phyloP scores from a whole-genome alignment of 2,888 invertebrate species.

The Eueremaeus valkanovi region DNA sequence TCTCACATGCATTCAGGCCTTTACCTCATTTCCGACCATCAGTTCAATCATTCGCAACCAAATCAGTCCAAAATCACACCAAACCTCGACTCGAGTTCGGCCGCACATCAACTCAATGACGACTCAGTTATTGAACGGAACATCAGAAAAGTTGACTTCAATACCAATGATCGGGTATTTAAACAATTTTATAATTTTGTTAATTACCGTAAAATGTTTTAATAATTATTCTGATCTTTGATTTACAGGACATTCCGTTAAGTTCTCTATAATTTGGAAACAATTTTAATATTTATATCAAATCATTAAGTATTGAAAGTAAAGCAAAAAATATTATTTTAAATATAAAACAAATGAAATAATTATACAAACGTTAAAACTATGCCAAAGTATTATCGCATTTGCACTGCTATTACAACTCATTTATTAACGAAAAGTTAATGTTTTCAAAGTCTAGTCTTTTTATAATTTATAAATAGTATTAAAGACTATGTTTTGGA shows the following conservation, averaged over 20 bases:
- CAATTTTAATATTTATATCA: background rate
- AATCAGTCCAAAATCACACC: conserved; percentile 2
- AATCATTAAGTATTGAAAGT: background rate
- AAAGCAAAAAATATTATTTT: background rate
- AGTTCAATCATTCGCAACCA: background rate
- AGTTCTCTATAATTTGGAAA: conserved; percentile 29
- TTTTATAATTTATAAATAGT: conserved; percentile 14
- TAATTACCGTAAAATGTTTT: too few species aligned
- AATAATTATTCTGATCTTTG: too few species aligned
- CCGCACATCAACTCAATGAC: conserved; percentile 39
- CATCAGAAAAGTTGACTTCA: conserved; percentile 46
- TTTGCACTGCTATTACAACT: background rate
- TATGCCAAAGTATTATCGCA: conserved; percentile 30
- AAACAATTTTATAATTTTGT: background rate
- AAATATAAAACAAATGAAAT: background rate
- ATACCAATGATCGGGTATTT: conserved; percentile 45
- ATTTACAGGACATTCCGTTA: conserved; percentile 36
- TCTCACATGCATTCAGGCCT: conserved; percentile 3
- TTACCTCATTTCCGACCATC: conserved; percentile 19
- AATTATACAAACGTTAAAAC: background rate
- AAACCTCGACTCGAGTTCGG: conserved; percentile 3
- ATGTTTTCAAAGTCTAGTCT: conserved; percentile 28
- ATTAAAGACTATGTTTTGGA: background rate
- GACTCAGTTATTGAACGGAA: conserved; percentile 46
- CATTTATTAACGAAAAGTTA: background rate